Base-by-base conservation (phyloP, 2,113 vertebrate genomes). In the Petrocephalus zakoni region DNA sequence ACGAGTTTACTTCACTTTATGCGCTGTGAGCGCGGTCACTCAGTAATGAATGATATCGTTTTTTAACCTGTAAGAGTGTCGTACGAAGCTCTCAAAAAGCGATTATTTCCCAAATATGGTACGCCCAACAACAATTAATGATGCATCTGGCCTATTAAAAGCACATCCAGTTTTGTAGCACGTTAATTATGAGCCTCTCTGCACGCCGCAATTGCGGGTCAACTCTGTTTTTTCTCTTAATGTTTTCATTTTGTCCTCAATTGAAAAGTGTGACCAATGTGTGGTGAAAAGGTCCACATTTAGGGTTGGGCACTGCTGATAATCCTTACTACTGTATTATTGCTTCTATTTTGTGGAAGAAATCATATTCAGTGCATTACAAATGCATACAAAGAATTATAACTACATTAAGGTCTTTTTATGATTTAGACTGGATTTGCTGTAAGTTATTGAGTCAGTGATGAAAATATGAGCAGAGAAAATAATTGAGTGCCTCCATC, bases 181-280 rank as follows among this genome's bases (percentile, higher is more conserved):
- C 17, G 25, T 55, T 55, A 53, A 55, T 86, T 55, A 55, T 55
- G 34, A 22, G 13, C 51, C 84, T 55, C 84, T 86, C 51, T 86
- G 46, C 49, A 29, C 5, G 22, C 52, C 19, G 84, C 25, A 13
- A 52, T 85, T 52, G 42, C 34, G 84, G 84, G 52, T 86, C 17
- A 85, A 25, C 46, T 85, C 49, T 49, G 49, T 85, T 52, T 85
- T 47, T 83, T 83, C 81, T 83, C 81, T 83, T 83, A 83, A 83
- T 49, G 37, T 85, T 86, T 55, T 86, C 52, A 37, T 56, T 86
- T 86, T 21, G 49, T 51, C 84, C 46, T 15, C 4, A 85, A 85
- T 25, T 85, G 22, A 51, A 52, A 52, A 85, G 82, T 9, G 47
- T 47, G 4, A 47, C 46, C n/a, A 52, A 85, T 85, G 47, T 51